Evolutionary conservation across 2,888 invertebrate genomes (phyloP), one percentile per base, ranked within the genome.

Genomic region (Sinopyrophorus schimmeli): DNA sequence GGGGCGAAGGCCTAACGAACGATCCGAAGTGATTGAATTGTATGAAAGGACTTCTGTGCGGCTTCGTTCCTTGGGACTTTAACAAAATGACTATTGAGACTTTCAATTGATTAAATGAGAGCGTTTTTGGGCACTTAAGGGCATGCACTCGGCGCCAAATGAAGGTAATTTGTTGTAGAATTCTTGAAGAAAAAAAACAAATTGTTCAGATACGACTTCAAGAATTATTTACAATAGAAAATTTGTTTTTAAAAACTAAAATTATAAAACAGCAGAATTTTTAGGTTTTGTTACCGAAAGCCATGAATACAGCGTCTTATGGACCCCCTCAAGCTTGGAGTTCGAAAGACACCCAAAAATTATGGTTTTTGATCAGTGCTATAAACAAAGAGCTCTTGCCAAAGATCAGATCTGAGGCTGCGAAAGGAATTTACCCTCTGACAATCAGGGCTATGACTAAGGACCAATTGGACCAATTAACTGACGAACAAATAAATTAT

Each of bases 271-370:
- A n/a, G n/a, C n/a, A n/a, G n/a, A 6, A 10, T 18, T 17, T 26
- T 14, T 12, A 46, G 46, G 24, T 24, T 17, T 17, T 46, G 5
- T 16, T 46, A 6, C 7, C 30, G 9, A 24, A n/a, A n/a, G 24
- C 39, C 2, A 39, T 39, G 31, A 10, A 5, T 10, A 12, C 17
- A 11, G 21, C 24, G 6, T 18, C 12, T 10, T 39, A 21, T 21
- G 46, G 46, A 4, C 46, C 46, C 3, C 46, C 46, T n/a, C 38
- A 46, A 39, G 39, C 16, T 18, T 46, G 46, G 46, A 28, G 5
- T 12, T 7, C 15, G 4, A 6, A 6, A 1, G 5, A 38, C 16
- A 18, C 18, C 3, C 5, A 39, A 23, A 21, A 16, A 12, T 2
- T 46, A 10, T 38, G 46, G 10, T 31, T 46, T 5, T 3, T 46